Evolutionary conservation across 2,888 invertebrate species (phyloP).

Genomic region (Terebella lapidaria): DNA sequence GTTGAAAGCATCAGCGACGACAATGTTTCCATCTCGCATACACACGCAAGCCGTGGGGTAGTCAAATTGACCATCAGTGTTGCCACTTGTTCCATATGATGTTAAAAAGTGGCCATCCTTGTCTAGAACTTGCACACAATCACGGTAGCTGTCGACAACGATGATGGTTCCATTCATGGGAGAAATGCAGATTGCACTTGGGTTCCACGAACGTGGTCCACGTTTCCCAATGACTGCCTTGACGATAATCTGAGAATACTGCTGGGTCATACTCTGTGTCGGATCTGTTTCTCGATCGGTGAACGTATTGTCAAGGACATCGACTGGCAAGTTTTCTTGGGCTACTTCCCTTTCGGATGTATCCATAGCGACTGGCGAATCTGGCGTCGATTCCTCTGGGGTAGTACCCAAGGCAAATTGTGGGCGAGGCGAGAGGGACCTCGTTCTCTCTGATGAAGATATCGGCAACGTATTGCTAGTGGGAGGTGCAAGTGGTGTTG

Average conservation of each 20-base stretch:
- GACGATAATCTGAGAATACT: no score
- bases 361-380: not conserved
- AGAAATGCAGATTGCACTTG: not conserved
- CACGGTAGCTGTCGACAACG: not conserved
- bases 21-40: not conserved
- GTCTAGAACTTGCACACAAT: not conserved
- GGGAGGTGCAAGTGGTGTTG: no score
- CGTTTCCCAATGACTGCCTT: not conserved
- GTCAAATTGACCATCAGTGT: not conserved
- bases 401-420: no score
- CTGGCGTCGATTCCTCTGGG: no score
- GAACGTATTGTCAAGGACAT: no score
- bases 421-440: no score
- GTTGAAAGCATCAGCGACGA: not conserved
- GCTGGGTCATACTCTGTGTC: no score
- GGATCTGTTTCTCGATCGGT: no score
- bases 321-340: no score
- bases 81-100: not conserved
- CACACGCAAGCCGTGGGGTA: not conserved
- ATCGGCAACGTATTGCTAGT: no score
- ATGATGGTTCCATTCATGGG: not conserved
- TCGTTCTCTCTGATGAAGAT: no score
- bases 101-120: not conserved
- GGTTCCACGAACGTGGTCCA: not conserved
- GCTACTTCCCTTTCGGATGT: not conserved